A percentile compares a stretch with the other conserved stretches of the same genome.
Conservation (phyloP, 2,888 invertebrate species). For the Eulithis testata region DNA sequence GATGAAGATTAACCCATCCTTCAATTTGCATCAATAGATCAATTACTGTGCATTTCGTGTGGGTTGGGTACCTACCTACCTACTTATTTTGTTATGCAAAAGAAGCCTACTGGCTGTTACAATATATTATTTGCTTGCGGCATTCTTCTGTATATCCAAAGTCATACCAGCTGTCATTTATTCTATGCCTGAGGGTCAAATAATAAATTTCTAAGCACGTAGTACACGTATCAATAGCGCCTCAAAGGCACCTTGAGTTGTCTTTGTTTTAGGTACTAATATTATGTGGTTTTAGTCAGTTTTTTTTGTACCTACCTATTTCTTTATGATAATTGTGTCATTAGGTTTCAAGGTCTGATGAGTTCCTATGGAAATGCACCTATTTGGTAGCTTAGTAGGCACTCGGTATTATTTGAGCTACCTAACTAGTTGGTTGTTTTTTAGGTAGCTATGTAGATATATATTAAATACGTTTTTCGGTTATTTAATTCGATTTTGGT, state of each 20-base stretch:
- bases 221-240: conserved; percentile 60
- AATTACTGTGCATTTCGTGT: no score
- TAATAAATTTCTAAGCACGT: conserved; percentile 66
- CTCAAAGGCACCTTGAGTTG: conserved; percentile 70
- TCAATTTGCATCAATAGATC: conserved; percentile 41
- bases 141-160: not conserved
- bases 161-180: conserved; percentile 8
- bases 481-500: no score
- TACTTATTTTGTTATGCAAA: conserved; percentile 49
- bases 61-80: no score
- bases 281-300: conserved; percentile 43
- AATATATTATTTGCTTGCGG: conserved; percentile 1
- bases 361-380: conserved; percentile 34
- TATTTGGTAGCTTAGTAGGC: conserved; percentile 2
- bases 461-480: no score
- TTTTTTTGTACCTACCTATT: conserved; percentile 53
- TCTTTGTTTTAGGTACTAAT: conserved; percentile 49
- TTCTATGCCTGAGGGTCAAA: conserved; percentile 39
- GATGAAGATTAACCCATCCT: conserved; percentile 28
- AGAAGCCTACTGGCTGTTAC: conserved; percentile 22
- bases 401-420: no score
- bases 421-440: no score
- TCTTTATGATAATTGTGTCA: conserved; percentile 54
- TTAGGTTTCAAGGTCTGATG: conserved; percentile 50
- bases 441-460: no score